phyloP scores from a whole-genome alignment of 2,113 vertebrate species.

The Hippolais icterina region DNA sequence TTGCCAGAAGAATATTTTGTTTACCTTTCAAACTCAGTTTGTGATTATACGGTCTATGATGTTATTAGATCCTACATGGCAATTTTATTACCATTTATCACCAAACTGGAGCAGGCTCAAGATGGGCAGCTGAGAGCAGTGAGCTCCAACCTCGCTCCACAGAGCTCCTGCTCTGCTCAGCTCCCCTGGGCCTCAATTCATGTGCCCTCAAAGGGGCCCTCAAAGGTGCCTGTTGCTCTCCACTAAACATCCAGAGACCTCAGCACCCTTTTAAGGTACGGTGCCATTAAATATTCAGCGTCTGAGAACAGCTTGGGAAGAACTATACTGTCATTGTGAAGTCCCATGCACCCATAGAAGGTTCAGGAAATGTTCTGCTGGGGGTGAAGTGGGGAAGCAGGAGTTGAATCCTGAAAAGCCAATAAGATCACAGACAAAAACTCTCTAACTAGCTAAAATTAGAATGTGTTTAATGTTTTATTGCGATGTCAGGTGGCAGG shows the following conservation, averaged over 20 bases:
- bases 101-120: background rate
- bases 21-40: background rate
- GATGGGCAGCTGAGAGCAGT: background rate
- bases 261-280: background rate
- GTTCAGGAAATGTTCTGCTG: background rate
- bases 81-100: background rate
- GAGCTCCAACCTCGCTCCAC: too few relatives aligned
- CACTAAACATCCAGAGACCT: background rate
- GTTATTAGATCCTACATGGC: background rate
- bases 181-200: background rate
- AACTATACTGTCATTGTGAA: background rate
- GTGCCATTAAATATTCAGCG: background rate
- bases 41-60: background rate
- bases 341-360: background rate
- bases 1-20: background rate
- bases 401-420: too few relatives aligned
- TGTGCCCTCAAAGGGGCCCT: background rate
- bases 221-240: background rate
- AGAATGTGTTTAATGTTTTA: too few relatives aligned
- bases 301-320: background rate
- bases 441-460: background rate
- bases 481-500: background rate
- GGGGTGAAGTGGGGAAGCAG: background rate
- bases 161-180: background rate
- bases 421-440: background rate